Evolutionary conservation across 2,113 vertebrate species (phyloP), one percentile per base, ranked within the genome.

Genomic region (Sinocyclocheilus anophthalmus): DNA sequence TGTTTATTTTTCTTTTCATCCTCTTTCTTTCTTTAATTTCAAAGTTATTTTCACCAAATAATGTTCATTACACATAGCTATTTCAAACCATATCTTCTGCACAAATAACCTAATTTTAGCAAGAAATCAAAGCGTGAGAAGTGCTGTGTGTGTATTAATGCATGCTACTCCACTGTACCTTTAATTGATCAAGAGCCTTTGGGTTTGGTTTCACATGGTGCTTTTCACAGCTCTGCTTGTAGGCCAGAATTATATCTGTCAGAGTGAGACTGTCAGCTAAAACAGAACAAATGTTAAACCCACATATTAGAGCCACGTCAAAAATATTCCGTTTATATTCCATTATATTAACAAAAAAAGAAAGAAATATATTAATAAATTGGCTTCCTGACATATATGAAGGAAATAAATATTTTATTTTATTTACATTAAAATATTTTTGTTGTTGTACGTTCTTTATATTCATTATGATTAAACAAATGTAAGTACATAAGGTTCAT

Each of bases 171-270:
- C 14, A 84, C 45, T 20, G 20, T 89, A 95, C 95, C 94, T 95
- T 91, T 26, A 95, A 92, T 85, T 95, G 94, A 76, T 94, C 91
- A 90, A 95, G 88, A 59, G 94, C 75, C 69, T 80, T 89, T 1
- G 63, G 81, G 76, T 87, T 89, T 87, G 95, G 95, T 70, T 94
- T 90, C 85, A 95, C 94, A 61, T 91, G 88, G 83, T 95, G 91
- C 88, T 92, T 93, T 83, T 86, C 87, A 89, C 95, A 95, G 90
- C 91, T 95, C 90, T 92, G 90, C 86, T 92, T 89, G 88, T 95
- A 95, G 70, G 93, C 93, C 88, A 50, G 70, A 82, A 88, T 92
- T 50, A 95, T 92, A 76, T 95, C 94, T 33, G 88, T 86, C 90
- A 94, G 89, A 89, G 91, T 94, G 84, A 93, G 79, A 87, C 87